phyloP scores from a whole-genome alignment of 2,797 vertebrate genomes.

The Dermochelys coriacea region DNA sequence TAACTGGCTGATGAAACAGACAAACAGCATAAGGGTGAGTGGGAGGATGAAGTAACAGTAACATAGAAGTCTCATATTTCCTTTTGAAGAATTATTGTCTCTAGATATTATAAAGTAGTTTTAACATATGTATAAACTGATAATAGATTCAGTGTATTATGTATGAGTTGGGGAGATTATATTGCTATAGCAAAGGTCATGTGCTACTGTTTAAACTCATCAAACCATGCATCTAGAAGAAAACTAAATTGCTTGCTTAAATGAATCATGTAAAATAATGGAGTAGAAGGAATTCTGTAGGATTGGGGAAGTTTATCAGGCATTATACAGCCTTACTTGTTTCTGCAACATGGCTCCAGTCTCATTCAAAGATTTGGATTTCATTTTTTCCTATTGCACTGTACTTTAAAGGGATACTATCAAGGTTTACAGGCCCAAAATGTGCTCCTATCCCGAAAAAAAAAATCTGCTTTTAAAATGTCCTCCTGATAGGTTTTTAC shows the following conservation, averaged over 20 bases:
- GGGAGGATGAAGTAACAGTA: not conserved
- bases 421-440: constrained; percentile 3
- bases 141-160: not conserved
- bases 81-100: not conserved
- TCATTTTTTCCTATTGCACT: constrained; percentile 29
- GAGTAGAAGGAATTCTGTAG: constrained; percentile 38
- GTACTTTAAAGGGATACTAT: not conserved
- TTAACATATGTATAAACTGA: not conserved
- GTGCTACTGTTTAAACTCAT: constrained; percentile 41
- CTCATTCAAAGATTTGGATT: constrained; percentile 31
- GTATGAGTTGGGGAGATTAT: constrained; percentile 14
- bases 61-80: not conserved
- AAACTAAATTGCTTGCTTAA: constrained; percentile 58
- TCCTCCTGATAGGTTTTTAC: not conserved
- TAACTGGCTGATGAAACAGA: not conserved
- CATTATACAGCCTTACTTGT: constrained; percentile 40
- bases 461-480: not conserved
- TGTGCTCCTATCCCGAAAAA: rapidly evolving
- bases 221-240: not conserved
- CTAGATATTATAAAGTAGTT: not conserved
- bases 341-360: constrained; percentile 46
- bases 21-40: not conserved
- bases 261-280: constrained; percentile 56
- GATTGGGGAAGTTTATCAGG: constrained; percentile 63
- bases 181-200: not conserved